Conservation (phyloP, 1,140 invertebrate species). For the Heliconius hewitsoni region DNA sequence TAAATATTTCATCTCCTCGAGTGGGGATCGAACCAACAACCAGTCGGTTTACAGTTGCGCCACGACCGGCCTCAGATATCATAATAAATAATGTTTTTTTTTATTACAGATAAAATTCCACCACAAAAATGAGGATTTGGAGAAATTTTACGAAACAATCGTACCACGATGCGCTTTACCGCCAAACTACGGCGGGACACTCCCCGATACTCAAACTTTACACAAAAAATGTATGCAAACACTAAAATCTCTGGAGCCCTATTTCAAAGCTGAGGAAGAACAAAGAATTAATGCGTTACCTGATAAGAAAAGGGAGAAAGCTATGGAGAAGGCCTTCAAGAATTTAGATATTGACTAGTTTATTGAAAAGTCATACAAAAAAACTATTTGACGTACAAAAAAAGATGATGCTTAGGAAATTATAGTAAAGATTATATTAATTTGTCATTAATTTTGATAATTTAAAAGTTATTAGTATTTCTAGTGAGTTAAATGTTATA, state of each 20-base stretch:
- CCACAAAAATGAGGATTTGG: conserved; percentile 66
- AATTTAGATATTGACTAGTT: conserved; percentile 71
- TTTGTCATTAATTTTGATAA: no score
- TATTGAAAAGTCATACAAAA: neutral
- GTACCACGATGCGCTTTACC: conserved; percentile 67
- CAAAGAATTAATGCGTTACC: conserved; percentile 64
- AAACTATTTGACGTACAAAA: neutral
- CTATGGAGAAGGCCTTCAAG: conserved; percentile 67
- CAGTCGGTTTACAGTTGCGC: no score
- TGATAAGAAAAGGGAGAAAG: conserved; percentile 68
- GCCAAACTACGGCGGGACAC: conserved; percentile 67
- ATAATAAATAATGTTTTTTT: neutral
- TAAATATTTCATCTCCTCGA: no score
- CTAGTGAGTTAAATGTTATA: neutral
- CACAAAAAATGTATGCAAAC: conserved; percentile 70
- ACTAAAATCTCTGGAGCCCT: conserved; percentile 59
- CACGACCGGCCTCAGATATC: no score
- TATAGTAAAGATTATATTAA: neutral
- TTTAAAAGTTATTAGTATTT: neutral
- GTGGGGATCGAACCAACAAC: no score
- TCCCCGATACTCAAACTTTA: conserved; percentile 66
- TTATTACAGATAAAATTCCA: conserved; percentile 74
- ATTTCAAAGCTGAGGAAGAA: conserved; percentile 71
- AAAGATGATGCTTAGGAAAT: neutral
- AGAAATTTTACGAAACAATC: conserved; percentile 71